Base-by-base conservation (phyloP, 2,888 invertebrate species). In the Acanthoscelides obtectus region DNA sequence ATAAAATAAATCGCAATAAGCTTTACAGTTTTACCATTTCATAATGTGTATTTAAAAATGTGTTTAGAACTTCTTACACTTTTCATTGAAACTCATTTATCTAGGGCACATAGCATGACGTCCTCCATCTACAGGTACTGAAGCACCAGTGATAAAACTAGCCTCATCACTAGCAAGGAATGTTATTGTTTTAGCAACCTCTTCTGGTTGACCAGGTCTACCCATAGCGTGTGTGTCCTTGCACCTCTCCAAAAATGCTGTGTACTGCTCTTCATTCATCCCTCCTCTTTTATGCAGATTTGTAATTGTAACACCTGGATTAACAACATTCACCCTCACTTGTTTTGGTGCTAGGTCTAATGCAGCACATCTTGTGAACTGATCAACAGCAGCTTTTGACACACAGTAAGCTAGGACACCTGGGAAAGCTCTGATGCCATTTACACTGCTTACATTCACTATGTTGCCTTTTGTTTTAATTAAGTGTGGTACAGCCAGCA, bases 361-460 rank as follows among this genome's bases (percentile, higher is more conserved):
- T 2, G 99, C 98, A 1, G 93, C 90, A 84, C 97, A 97, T 79
- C 94, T 89, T 0, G 99, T 99, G 77, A 99, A 92, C 83, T 98
- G 98, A 85, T 99, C 99, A 0, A 99, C 88, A 0, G 97, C 94
- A 64, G 96, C 90, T 86, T 99, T 99, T 0, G 97, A 96, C 84
- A 99, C 92, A 78, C 93, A 93, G 84, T 99, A 99, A 0, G 97
- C 94, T 67, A 98, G 85, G 0, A 97, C 93, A 6, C 94, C 94
- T 0, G 97, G 92, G 83, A 98, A 98, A 67, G 98, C 91, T 81
- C 97, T 88, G 22, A 96, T 88, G 2, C 98, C 98, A 81, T 93
- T 94, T 0, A 98, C 96, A 83, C 97, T 97, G 0, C 98, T 98
- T 0, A 99, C 94, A 84, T 98, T 99, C 0, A 99, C 97, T 78